Evolutionary conservation across 2,113 vertebrate genomes (phyloP), one percentile per base, ranked within the genome.

Genomic region (Helogale parvula): DNA sequence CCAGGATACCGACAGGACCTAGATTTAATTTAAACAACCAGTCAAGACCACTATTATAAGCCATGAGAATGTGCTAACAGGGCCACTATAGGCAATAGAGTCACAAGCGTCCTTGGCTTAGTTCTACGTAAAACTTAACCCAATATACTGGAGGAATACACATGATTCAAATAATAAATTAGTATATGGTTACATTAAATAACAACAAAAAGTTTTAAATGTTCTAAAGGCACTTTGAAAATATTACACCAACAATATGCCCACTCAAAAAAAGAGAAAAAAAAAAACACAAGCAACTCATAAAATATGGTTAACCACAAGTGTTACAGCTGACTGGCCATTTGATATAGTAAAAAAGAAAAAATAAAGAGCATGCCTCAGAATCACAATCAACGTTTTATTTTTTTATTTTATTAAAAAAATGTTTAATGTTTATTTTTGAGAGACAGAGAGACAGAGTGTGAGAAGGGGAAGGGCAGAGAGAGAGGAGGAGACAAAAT

Each of bases 281-380:
- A 86, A 86, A 91, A 69, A 63, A 16, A 90, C 47, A 81, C 41
- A 94, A 94, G 23, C n/a, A 95, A 65, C 11, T 92, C 45, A 63
- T 35, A 90, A 90, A 80, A 94, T 6, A 14, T 13, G 33, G 76
- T 79, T 33, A 79, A 79, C 31, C 83, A 14, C 25, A 96, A 86
- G 35, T 63, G 14, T 87, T 77, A 60, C 5, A 90, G 31, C 10
- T 71, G 27, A 84, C 5, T 60, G 23, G 33, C 29, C 92, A 93
- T 47, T 38, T 88, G 13, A 93, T 79, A 69, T 7, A 92, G 45
- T 45, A 88, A 87, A 74, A 80, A 92, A 76, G 1, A 60, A 66
- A 72, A 83, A 89, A 41, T 57, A 12, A 89, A 84, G 11, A 96
- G 27, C 82, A 90, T 35, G 21, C 15, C 21, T 12, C 41, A 13